A percentile compares a stretch with the other conserved stretches of the same genome.
Conservation (phyloP, 30 jellyfish, hydroid and myxozoan genomes). For the Hydractinia symbiolongicarpus region DNA sequence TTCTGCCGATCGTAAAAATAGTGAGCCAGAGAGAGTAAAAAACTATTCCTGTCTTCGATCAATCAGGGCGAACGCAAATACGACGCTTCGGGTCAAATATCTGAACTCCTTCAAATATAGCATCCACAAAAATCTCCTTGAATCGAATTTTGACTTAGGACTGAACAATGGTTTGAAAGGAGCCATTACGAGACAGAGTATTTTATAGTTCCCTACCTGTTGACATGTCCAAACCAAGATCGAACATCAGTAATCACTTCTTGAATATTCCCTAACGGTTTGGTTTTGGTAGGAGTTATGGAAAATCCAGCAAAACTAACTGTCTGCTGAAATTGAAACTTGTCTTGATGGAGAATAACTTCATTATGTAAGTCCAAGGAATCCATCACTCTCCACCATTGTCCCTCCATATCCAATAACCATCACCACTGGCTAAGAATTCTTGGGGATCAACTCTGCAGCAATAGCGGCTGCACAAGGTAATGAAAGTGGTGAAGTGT, state of each 20-base stretch:
- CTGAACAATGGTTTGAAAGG: constrained; percentile 13
- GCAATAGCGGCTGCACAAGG: neutral
- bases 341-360: neutral
- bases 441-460: neutral
- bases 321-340: neutral
- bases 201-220: neutral
- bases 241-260: neutral
- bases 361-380: neutral
- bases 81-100: neutral
- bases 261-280: neutral
- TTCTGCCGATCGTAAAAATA: neutral
- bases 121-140: neutral
- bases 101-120: constrained; percentile 5
- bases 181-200: constrained; percentile 4
- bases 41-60: neutral
- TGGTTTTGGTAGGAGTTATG: neutral
- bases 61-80: neutral
- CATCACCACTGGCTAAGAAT: neutral
- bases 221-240: neutral
- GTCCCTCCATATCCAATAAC: neutral
- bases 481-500: constrained; percentile 9
- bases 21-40: neutral
- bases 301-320: neutral
- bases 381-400: neutral
- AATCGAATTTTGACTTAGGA: neutral